These are phyloP conservation scores for Agrochola macilenta DNA, from an alignment of 2,888 invertebrate species.

Conservation along the genomic window DNA sequence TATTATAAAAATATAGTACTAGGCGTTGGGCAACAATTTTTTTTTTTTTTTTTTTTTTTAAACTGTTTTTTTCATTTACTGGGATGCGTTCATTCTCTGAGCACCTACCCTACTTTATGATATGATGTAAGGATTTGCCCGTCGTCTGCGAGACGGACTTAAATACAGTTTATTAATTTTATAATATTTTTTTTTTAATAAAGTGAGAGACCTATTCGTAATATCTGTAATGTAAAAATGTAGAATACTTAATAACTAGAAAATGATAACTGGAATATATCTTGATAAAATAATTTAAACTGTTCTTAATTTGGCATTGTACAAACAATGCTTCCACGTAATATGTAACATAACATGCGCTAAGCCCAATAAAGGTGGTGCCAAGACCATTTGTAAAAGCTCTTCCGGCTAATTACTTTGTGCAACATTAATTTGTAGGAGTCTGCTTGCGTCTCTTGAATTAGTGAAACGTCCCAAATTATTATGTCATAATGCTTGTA, in stretches of 20 bases:
- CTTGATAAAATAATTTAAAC: conserved; percentile 10
- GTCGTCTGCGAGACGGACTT: background rate
- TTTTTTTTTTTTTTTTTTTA: too few species aligned
- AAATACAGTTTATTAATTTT: background rate
- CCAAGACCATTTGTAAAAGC: conserved; percentile 67
- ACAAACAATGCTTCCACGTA: conserved; percentile 31
- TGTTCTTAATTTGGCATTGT: conserved; percentile 43
- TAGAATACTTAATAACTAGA: background rate
- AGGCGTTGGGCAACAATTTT: too few species aligned
- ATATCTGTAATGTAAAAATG: background rate
- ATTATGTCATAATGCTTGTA: conserved; percentile 60
- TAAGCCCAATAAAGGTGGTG: conserved; percentile 58
- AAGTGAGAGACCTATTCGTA: background rate
- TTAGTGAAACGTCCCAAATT: conserved; percentile 63
- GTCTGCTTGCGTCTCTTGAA: conserved; percentile 59
- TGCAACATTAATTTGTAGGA: conserved; percentile 67
- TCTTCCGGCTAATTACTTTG: conserved; percentile 67
- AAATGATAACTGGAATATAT: background rate
- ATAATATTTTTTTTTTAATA: background rate
- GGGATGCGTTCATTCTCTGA: too few species aligned
- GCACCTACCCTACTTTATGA: too few species aligned
- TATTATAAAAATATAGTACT: too few species aligned
- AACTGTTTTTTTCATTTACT: too few species aligned
- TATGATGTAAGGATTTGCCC: background rate
- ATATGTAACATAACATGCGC: conserved; percentile 47